Evolutionary conservation across 2,113 vertebrate genomes (phyloP).

Genomic region (Herpetotheres cachinnans): DNA sequence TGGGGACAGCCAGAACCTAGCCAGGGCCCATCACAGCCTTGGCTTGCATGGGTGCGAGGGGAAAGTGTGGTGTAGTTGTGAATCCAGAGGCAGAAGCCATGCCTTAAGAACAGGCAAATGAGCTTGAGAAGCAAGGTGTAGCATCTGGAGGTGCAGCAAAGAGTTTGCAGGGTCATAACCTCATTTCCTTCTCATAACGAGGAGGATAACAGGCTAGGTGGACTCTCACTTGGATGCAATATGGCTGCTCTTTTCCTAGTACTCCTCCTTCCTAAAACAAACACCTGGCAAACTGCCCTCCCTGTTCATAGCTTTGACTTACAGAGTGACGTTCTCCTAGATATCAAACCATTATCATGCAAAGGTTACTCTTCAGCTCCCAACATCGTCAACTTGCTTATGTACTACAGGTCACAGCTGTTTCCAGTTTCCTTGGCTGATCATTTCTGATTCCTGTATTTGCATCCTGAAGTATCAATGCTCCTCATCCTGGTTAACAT

Average conservation of each 20-base stretch:
- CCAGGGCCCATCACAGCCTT: not conserved
- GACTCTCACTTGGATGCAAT: no score
- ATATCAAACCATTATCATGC: not conserved
- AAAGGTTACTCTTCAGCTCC: not conserved
- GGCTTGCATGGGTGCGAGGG: fast-evolving
- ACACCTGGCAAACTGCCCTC: not conserved
- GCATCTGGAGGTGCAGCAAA: not conserved
- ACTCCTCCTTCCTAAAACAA: not conserved
- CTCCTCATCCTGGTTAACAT: not conserved
- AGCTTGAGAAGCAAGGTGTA: not conserved
- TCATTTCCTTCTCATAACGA: not conserved
- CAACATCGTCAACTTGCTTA: not conserved
- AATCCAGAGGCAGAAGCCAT: not conserved
- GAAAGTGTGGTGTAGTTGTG: not conserved
- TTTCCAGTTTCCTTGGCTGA: not conserved
- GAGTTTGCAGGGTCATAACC: not conserved
- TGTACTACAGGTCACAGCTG: not conserved
- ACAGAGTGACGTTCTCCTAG: not conserved
- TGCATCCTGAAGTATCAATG: not conserved
- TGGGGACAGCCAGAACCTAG: not conserved
- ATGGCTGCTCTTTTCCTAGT: not conserved
- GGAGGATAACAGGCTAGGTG: not conserved
- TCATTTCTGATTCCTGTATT: not conserved
- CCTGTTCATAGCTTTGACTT: not conserved
- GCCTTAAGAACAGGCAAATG: not conserved